Conservation (phyloP, 2,888 invertebrate genomes). For the Salticus scenicus region DNA sequence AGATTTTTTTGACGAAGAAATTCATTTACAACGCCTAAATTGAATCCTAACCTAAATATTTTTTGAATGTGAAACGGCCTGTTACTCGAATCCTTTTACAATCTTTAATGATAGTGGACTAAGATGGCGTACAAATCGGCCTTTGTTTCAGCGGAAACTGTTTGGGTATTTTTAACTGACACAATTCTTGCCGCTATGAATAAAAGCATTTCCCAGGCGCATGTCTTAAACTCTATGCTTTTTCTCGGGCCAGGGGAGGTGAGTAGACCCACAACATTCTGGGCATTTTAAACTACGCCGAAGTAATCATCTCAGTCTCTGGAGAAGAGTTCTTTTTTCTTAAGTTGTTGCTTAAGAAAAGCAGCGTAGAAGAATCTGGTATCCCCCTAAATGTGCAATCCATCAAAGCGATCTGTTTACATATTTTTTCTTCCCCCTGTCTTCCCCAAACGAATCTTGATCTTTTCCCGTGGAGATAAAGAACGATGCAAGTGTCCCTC, state of each 20-base stretch:
- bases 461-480: conserved; percentile 62
- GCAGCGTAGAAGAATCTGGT: conserved; percentile 28
- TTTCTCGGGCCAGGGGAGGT: too few relatives aligned
- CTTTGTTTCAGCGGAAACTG: too few relatives aligned
- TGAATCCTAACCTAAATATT: too few relatives aligned
- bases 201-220: conserved; percentile 8
- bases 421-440: conserved; percentile 50
- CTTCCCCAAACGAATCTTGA: conserved; percentile 51
- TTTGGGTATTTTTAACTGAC: neutral
- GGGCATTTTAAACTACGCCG: conserved; percentile 10
- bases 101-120: too few relatives aligned
- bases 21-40: too few relatives aligned
- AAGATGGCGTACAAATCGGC: too few relatives aligned
- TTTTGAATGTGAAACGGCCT: too few relatives aligned
- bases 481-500: conserved; percentile 31
- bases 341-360: conserved; percentile 26
- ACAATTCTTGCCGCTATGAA: conserved; percentile 9
- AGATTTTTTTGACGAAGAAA: too few relatives aligned
- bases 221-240: neutral
- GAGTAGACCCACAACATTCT: neutral
- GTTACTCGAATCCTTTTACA: too few relatives aligned
- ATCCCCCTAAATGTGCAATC: conserved; percentile 67
- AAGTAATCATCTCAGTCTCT: conserved; percentile 24
- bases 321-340: conserved; percentile 22
- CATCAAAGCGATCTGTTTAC: conserved; percentile 68